Evolutionary conservation across 64 coral and sea anemone genomes (phyloP).

Genomic region (Montipora cactus): DNA sequence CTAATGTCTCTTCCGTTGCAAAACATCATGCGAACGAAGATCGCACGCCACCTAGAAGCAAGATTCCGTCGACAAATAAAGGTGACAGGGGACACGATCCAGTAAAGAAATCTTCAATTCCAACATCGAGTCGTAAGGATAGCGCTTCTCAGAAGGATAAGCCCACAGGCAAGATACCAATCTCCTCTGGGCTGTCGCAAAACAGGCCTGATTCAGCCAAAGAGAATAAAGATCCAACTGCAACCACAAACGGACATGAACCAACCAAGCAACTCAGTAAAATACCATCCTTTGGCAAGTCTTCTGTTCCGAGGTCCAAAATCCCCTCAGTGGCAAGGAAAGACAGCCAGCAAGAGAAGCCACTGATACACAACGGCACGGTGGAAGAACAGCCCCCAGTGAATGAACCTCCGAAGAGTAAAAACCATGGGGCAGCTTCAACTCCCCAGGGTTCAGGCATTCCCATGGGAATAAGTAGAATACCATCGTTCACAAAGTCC

Average conservation of each 20-base stretch:
- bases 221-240: constrained; percentile 69
- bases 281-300: constrained; percentile 64
- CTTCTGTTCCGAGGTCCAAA: constrained; percentile 25
- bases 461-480: constrained; percentile 27
- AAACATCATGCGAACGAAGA: constrained; percentile 25
- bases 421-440: background rate
- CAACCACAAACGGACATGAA: constrained; percentile 34
- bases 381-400: background rate
- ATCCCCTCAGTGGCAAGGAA: constrained; percentile 41
- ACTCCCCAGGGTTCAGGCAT: constrained; percentile 18
- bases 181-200: background rate
- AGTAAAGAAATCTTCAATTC: constrained; percentile 43
- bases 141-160: constrained; percentile 40
- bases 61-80: constrained; percentile 57
- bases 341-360: constrained; percentile 21
- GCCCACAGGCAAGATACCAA: constrained; percentile 31
- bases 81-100: constrained; percentile 44
- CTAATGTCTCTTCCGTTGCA: constrained; percentile 46
- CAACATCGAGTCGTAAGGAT: constrained; percentile 31
- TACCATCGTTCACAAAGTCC: constrained; percentile 32
- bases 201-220: constrained; percentile 62
- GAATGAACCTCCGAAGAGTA: constrained; percentile 23
- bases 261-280: constrained; percentile 42
- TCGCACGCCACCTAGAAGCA: constrained; percentile 60
- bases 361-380: background rate